Evolutionary conservation across 2,888 invertebrate genomes (phyloP), one percentile per base, ranked within the genome.

Genomic region (Acrobasis suavella): DNA sequence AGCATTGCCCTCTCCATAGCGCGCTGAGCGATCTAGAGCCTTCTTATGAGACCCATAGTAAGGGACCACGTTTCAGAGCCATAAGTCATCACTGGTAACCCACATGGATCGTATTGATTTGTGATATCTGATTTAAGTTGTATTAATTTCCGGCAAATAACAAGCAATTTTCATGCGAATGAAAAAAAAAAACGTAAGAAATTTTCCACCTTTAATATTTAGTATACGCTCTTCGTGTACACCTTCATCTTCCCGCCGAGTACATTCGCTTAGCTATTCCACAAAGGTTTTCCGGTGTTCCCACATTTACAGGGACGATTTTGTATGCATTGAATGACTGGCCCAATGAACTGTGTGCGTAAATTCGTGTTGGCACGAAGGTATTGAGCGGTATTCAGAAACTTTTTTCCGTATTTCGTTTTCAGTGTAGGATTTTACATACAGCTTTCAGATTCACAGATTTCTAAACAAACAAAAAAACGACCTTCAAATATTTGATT

Each of bases 241-340:
- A 3, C 14, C 10, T 12, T 3, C 7, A 42, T 10, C 42, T n/a
- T 14, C 10, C 46, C 46, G 14, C 46, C 46, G 46, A 14, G n/a
- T 46, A 66, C 68, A 67, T 71, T 73, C 69, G 70, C 71, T 72
- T 72, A 72, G 70, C 69, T 55, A 52, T 62, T 55, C 69, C 60
- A 67, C 65, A 71, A 72, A 78, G 74, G 75, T 77, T 75, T 76
- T 79, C 67, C 67, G 74, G 75, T 76, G 74, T 75, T 80, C 67
- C 67, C 69, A 71, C 68, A 71, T 75, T 72, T 69, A 67, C 66
- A 63, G 32, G 32, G 63, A 58, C 67, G 66, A 72, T 74, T 79
- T 79, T 72, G 73, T 77, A 77, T 78, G 76, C 78, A 75, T 81
- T 77, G 73, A 75, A 69, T 66, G 71, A 67, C 73, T 72, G 72